Evolutionary conservation across 2,113 vertebrate species (phyloP).

Genomic region (Larimichthys crocea): DNA sequence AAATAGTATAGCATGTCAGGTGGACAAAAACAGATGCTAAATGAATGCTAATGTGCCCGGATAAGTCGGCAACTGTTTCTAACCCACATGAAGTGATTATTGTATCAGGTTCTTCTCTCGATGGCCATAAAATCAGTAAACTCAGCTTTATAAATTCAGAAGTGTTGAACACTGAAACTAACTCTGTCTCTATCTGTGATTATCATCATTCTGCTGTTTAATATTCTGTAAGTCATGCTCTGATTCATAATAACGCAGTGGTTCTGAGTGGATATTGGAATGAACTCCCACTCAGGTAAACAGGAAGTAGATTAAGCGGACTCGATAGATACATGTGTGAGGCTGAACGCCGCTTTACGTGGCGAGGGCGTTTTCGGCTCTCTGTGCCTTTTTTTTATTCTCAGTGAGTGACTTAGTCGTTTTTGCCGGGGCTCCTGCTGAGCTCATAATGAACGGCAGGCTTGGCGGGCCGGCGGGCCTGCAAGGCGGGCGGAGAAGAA

Average conservation of each 20-base stretch:
- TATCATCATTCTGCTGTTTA: too few relatives aligned
- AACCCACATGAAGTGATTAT: not conserved
- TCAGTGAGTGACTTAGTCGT: constrained; percentile 48
- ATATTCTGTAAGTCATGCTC: too few relatives aligned
- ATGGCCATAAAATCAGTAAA: not conserved
- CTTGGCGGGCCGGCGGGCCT: constrained; percentile 57
- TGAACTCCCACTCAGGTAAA: constrained; percentile 26
- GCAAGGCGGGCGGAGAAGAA: constrained; percentile 37
- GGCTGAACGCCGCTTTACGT: constrained; percentile 49
- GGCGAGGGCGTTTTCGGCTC: constrained; percentile 8
- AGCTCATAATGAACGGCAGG: constrained; percentile 72
- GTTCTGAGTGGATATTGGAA: constrained; percentile 24
- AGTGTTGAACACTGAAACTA: not conserved
- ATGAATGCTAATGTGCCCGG: not conserved
- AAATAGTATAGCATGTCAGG: not conserved
- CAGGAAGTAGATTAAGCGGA: constrained; percentile 45
- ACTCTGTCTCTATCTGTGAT: not conserved
- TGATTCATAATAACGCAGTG: too few relatives aligned
- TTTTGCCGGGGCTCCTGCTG: constrained; percentile 56
- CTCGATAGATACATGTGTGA: constrained; percentile 11
- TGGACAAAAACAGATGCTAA: not conserved
- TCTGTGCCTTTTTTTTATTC: constrained; percentile 3
- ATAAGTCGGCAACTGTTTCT: not conserved
- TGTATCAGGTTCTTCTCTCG: not conserved
- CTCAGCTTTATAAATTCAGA: too few relatives aligned